Evolutionary conservation across 2,888 invertebrate species (phyloP).

Genomic region (Nephrotoma guestfalica): DNA sequence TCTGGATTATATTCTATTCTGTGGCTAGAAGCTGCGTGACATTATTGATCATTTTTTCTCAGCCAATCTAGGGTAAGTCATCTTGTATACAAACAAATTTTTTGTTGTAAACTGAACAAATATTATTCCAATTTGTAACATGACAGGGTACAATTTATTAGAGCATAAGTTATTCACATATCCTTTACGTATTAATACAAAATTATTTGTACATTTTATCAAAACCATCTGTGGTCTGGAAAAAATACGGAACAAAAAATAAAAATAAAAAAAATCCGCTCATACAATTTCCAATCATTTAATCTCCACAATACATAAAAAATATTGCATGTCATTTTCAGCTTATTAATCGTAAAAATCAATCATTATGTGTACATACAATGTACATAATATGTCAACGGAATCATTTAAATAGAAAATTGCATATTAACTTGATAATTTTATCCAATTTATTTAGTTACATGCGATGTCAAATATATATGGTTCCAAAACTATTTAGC

Average conservation of each 20-base stretch:
- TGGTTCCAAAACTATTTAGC: background rate
- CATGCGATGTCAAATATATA: background rate
- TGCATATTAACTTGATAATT: background rate
- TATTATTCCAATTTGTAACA: background rate
- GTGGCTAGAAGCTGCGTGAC: too few relatives aligned
- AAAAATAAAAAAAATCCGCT: background rate
- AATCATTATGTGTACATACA: background rate
- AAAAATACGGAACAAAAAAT: background rate
- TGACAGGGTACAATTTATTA: background rate
- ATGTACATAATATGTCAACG: background rate
- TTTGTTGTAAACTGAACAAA: background rate
- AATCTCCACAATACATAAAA: background rate
- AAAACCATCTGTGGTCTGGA: background rate
- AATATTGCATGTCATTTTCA: background rate
- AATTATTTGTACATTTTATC: background rate
- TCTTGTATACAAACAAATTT: background rate
- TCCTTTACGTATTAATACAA: background rate
- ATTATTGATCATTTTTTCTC: too few relatives aligned
- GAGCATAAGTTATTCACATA: background rate
- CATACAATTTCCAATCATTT: background rate
- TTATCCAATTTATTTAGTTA: background rate
- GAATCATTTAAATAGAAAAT: background rate
- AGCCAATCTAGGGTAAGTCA: background rate
- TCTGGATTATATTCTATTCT: too few relatives aligned
- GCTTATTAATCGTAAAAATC: background rate